Base-by-base conservation (phyloP, 2,888 invertebrate species). In the Phytoseiulus persimilis region DNA sequence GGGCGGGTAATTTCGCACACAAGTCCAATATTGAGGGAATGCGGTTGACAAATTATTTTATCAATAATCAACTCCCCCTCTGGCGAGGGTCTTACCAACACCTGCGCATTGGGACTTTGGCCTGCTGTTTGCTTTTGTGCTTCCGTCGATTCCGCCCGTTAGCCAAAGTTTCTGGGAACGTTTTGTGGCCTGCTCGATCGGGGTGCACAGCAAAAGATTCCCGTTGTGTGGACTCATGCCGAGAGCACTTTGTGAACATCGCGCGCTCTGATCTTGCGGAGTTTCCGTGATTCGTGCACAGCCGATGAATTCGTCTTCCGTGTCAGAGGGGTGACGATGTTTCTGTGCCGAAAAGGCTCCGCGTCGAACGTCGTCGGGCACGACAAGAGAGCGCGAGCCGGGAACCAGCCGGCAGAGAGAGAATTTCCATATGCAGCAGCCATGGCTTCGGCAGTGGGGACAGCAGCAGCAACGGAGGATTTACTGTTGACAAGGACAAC, bases 401-500 rank as follows among this genome's bases (percentile, higher is more conserved):
- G 11, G 23, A 28, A 65, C 65, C 28, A 65, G 65, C 28, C 65
- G 65, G 65, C 23, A 23, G 28, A 65, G 65, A 65, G 65, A 28
- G 65, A 65, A 65, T 65, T 65, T 65, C 65, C 65, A 65, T 65
- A 65, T 65, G 65, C 65, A 65, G 65, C 23, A 65, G 9, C 65
- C 65, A 65, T 23, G 65, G 65, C 28, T 18, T 23, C 65, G 65
- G 18, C 1, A 2, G 9, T 28, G 65, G 65, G 65, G 65, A 18
- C 65, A 65, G 65, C 65, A 87, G 31, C 32, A 83, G 33, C 32
- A 33, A 87, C 32, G 87, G 87, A 87, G 39, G 32, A 33, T 33
- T 31, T 87, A 87, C 39, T 87, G 87, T 87, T 87, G 87, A 87
- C 87, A 87, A 87, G 33, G 87, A 87, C 87, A 87, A 87, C 87